phyloP scores from a whole-genome alignment of 1,140 invertebrate species.

The Teleogryllus occipitalis region DNA sequence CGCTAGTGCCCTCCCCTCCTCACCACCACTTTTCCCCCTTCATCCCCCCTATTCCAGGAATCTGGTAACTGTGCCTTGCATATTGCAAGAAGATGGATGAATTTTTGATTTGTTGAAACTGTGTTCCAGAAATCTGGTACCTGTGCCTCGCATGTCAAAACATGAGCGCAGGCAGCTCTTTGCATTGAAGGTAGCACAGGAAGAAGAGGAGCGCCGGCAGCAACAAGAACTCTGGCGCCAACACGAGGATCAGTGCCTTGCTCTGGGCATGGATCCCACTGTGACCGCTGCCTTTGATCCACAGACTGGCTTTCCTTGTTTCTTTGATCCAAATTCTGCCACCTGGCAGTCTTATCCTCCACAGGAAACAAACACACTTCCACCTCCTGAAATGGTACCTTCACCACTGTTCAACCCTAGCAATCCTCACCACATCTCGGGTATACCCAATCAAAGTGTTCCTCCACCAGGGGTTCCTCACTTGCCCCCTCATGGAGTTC shows the following conservation, averaged over 20 bases:
- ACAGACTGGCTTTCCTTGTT: slow-evolving; percentile 45
- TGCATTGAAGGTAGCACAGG: slow-evolving; percentile 62
- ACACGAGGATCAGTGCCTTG: slow-evolving; percentile 51
- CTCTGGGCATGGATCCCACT: slow-evolving; percentile 49
- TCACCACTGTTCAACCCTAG: slow-evolving; percentile 15
- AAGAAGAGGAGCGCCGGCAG: slow-evolving; percentile 46
- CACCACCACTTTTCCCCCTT: too few species aligned
- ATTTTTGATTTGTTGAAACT: background rate
- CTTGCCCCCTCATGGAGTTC: slow-evolving; percentile 25
- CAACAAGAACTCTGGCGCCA: slow-evolving; percentile 54
- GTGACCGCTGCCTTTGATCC: slow-evolving; percentile 46
- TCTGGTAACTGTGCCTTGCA: too few species aligned
- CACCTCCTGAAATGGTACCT: slow-evolving; percentile 13
- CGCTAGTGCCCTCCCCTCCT: too few species aligned
- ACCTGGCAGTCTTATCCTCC: slow-evolving; percentile 48
- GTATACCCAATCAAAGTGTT: slow-evolving; percentile 36
- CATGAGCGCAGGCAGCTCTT: slow-evolving; percentile 66
- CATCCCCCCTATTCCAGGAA: too few species aligned
- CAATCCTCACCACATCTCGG: slow-evolving; percentile 15
- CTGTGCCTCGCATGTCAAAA: slow-evolving; percentile 46
- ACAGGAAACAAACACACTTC: slow-evolving; percentile 15
- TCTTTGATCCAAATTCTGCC: slow-evolving; percentile 49
- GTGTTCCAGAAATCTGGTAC: slow-evolving; percentile 10
- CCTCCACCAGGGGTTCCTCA: slow-evolving; percentile 30
- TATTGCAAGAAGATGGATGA: background rate